Base-by-base conservation (phyloP, 1,140 invertebrate species). In the Drosophila tristis region DNA sequence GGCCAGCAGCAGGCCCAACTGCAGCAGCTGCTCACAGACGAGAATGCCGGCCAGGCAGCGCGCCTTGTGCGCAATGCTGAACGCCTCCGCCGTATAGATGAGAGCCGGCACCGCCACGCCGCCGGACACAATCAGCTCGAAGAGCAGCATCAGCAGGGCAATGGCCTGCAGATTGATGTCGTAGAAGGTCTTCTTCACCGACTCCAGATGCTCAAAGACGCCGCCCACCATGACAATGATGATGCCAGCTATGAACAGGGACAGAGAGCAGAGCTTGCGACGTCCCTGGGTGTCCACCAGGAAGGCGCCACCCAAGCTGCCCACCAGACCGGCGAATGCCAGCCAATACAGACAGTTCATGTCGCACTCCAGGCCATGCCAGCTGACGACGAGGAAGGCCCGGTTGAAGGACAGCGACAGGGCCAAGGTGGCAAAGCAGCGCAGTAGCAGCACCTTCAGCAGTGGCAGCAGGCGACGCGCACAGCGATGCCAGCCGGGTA, bases 311-410 rank as follows among this genome's bases (percentile, higher is more conserved):
- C 35, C 25, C 11, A 79, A 4, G 42, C 90, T 91, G 67, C 90
- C 90, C 0, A 76, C 25, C 7, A 91, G 54, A 8, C 90, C 90
- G 0, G 76, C 74, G 48, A 90, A 78, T 9, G 81, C 74, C 67
- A 91, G 64, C 63, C 80, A 81, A 39, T 91, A 91, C 8, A 91
- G 67, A 26, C 90, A 91, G 50, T 87, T 91, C 74, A 81, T 91
- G 44, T 86, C 80, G 50, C 90, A 91, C 43, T 87, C 72, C 13
- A 91, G 70, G 5, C 90, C 90, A 43, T 80, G 70, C 80, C 82
- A 80, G 56, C 90, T 91, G 56, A 90, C 77, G 31, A 75, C 68
- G 13, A 91, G 56, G 39, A 90, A 91, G 4, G 86, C 82, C 0
- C 85, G 85, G 61, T 91, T 91, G 43, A 77, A 91, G 11, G 82